These are phyloP conservation scores for Peromyscus nudipes DNA, from an alignment of 2,797 vertebrate genomes.

Conservation along the genomic window DNA sequence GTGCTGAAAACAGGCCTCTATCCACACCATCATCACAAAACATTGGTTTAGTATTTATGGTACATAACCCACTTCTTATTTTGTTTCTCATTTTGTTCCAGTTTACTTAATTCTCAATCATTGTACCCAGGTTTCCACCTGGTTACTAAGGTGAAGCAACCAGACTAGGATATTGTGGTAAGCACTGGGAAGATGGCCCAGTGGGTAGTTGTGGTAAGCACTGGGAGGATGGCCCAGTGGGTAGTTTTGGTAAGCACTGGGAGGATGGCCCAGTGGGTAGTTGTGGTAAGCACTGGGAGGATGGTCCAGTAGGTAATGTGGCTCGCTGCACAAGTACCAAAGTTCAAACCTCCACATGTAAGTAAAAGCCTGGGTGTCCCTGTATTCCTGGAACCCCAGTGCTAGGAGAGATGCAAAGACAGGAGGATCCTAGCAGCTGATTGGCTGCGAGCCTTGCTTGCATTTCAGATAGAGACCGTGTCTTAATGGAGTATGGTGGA, in stretches of 20 bases:
- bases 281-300: no score
- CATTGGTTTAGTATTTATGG: background rate
- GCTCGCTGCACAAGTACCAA: fast-evolving
- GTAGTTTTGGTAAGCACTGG: no score
- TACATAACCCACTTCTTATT: background rate
- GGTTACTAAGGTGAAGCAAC: background rate
- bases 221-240: no score
- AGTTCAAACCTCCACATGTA: background rate
- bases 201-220: no score
- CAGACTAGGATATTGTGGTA: background rate
- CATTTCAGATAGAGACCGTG: background rate
- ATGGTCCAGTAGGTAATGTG: no score
- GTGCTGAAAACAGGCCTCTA: background rate
- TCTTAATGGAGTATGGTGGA: background rate
- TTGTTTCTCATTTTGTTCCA: constrained; percentile 3
- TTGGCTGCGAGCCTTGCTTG: background rate
- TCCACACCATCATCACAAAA: background rate
- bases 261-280: no score
- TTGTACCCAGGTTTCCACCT: background rate
- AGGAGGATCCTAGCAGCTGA: no score
- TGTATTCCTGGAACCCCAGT: background rate
- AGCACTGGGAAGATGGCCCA: background rate
- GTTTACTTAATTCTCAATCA: background rate
- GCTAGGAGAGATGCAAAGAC: background rate
- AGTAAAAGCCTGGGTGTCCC: background rate